Conservation (phyloP, 2,797 vertebrate species). For the Acipenser oxyrinchus region DNA sequence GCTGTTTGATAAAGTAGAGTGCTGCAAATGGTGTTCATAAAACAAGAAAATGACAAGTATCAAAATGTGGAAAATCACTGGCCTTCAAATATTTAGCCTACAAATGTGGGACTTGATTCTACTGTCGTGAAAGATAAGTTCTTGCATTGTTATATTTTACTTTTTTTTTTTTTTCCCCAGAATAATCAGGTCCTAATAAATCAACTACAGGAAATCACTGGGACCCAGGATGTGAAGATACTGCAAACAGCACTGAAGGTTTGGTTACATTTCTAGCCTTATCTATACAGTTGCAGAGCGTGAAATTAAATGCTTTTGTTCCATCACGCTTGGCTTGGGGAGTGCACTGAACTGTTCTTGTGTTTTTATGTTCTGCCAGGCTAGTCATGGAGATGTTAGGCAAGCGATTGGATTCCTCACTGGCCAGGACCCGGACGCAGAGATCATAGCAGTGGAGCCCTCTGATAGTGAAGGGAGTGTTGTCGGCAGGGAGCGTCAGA, state of each 20-base stretch:
- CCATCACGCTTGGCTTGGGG: not conserved
- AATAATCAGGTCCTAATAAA: slow-evolving; percentile 66
- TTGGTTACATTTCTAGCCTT: not conserved
- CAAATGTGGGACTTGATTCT: no score
- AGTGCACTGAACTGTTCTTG: not conserved
- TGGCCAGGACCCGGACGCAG: slow-evolving; percentile 42
- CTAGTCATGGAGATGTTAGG: slow-evolving; percentile 79
- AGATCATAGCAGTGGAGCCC: slow-evolving; percentile 43
- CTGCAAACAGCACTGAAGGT: slow-evolving; percentile 80
- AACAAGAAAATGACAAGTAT: no score
- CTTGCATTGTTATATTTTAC: not conserved
- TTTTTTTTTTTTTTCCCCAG: not conserved
- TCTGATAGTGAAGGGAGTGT: slow-evolving; percentile 41
- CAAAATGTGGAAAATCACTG: no score
- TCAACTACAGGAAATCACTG: slow-evolving; percentile 88
- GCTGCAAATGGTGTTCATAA: no score
- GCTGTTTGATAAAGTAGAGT: no score
- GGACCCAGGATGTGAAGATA: slow-evolving; percentile 73
- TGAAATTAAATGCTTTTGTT: not conserved
- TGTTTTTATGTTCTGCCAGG: slow-evolving; percentile 46
- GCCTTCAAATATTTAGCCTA: no score
- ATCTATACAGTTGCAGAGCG: no score
- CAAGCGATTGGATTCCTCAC: slow-evolving; percentile 83
- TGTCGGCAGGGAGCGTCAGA: slow-evolving; percentile 41
- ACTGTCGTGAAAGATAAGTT: no score